Conservation (phyloP, 2,797 vertebrate genomes). For the Hafferia zeledoni region DNA sequence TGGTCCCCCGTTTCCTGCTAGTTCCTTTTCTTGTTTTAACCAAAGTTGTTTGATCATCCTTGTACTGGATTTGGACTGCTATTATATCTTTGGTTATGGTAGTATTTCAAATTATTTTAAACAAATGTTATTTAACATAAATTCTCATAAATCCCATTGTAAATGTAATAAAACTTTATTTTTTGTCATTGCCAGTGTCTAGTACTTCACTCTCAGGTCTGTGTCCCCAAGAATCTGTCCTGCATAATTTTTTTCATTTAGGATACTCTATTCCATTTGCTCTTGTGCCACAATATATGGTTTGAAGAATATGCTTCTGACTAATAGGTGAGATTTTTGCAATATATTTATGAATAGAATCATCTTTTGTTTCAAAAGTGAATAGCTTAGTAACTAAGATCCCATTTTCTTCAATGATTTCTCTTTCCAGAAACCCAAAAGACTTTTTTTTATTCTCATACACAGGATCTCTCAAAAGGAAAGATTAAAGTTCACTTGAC, state of each 20-base stretch:
- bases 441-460: neutral
- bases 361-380: neutral
- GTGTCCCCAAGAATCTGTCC: neutral
- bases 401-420: neutral
- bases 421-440: neutral
- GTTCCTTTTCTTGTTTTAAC: neutral
- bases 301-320: neutral
- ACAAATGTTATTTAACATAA: neutral
- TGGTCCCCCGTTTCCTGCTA: neutral
- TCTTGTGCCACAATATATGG: neutral
- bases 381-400: neutral
- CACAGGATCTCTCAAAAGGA: neutral
- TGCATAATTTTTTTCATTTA: neutral
- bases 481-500: neutral
- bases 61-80: neutral
- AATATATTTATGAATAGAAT: neutral
- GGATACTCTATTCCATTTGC: neutral
- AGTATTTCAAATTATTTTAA: neutral
- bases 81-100: neutral
- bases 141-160: neutral
- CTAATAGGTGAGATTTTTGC: neutral
- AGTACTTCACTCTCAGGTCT: neutral
- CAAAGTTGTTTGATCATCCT: neutral
- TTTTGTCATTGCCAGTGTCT: neutral
- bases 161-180: neutral